These are phyloP conservation scores for Butorides virescens DNA, from an alignment of 2,113 vertebrate genomes.

Conservation along the genomic window DNA sequence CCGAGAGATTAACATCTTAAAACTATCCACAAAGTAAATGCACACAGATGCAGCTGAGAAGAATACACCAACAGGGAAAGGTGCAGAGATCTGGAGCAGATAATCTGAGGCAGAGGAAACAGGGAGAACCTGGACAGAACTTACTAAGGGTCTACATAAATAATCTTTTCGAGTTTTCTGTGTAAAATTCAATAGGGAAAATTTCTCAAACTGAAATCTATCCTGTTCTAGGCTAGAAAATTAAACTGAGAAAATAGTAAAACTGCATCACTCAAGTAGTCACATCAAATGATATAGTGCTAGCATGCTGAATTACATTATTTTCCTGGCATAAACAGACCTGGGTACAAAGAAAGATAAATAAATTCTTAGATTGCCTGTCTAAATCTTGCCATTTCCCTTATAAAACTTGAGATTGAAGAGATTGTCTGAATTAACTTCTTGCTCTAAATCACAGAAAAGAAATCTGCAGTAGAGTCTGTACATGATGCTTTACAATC, in stretches of 20 bases:
- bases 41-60: neutral
- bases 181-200: neutral
- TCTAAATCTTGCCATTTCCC: neutral
- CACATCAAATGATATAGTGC: neutral
- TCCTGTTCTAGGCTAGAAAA: neutral
- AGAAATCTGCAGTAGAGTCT: neutral
- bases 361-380: neutral
- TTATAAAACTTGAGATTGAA: neutral
- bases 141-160: neutral
- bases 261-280: neutral
- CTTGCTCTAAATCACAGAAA: neutral
- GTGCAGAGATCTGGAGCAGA: neutral
- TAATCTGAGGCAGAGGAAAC: neutral
- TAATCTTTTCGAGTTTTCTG: neutral
- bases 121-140: neutral
- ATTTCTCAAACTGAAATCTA: neutral
- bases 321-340: neutral
- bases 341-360: neutral
- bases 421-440: neutral
- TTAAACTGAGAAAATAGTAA: neutral
- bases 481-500: neutral
- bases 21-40: neutral
- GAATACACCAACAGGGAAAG: neutral
- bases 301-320: neutral
- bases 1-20: neutral